These are phyloP conservation scores for Callipepla californica DNA, from an alignment of 2,113 vertebrate species.

Conservation along the genomic window DNA sequence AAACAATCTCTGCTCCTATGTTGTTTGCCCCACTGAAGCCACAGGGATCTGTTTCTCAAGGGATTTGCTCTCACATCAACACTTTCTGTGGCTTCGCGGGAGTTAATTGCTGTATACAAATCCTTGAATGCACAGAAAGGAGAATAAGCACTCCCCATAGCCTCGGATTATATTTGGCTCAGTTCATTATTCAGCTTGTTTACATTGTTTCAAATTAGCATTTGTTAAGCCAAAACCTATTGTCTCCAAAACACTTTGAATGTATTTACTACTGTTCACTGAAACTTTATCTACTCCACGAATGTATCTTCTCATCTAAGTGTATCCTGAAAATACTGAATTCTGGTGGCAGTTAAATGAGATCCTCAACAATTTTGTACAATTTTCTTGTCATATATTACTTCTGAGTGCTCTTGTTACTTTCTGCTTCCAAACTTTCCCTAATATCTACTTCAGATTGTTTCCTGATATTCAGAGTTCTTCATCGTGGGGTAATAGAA, in stretches of 20 bases:
- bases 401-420: neutral
- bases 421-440: neutral
- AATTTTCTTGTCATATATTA: neutral
- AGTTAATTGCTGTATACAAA: neutral
- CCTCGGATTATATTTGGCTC: neutral
- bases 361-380: neutral
- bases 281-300: neutral
- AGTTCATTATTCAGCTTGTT: slow-evolving; percentile 30
- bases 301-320: neutral
- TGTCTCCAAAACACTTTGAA: neutral
- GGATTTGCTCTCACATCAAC: neutral
- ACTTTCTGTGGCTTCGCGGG: neutral
- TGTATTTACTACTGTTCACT: neutral
- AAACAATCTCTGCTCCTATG: neutral
- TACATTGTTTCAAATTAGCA: slow-evolving; percentile 6
- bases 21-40: neutral
- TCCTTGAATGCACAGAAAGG: neutral
- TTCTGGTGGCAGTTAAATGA: neutral
- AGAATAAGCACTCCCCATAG: neutral
- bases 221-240: neutral
- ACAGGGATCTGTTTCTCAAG: neutral
- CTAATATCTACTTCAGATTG: neutral
- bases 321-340: neutral
- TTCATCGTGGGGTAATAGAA: neutral
- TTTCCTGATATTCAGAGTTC: neutral